Evolutionary conservation across 2,113 vertebrate species (phyloP).

Genomic region (Mustela nigripes): DNA sequence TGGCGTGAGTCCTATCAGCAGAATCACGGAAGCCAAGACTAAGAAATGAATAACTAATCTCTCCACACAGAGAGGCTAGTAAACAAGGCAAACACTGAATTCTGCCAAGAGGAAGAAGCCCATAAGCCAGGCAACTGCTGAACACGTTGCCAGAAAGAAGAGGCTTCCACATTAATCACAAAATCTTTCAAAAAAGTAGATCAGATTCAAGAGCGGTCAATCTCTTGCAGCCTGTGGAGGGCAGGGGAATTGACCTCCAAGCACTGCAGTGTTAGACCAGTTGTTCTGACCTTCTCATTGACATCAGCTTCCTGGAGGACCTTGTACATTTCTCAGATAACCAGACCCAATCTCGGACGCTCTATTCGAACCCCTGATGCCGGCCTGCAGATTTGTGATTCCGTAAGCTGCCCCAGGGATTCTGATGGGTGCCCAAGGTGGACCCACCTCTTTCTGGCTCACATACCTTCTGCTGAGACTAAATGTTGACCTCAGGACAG

Average conservation of each 20-base stretch:
- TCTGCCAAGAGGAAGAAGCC: slow-evolving; percentile 73
- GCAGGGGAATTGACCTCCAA: neutral
- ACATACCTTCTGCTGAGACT: neutral
- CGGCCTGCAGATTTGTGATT: too few species aligned
- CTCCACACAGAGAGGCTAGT: slow-evolving; percentile 45
- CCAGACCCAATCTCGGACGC: neutral
- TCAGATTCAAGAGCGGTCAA: neutral
- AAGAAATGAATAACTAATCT: slow-evolving; percentile 76
- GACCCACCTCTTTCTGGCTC: neutral
- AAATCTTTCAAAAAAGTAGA: neutral
- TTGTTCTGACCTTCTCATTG: neutral
- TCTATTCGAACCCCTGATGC: neutral
- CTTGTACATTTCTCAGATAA: neutral
- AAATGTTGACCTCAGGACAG: neutral
- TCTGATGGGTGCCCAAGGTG: fast-evolving
- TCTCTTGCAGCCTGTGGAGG: neutral
- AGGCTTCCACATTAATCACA: neutral
- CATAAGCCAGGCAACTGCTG: neutral
- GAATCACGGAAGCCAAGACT: neutral
- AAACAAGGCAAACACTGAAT: neutral
- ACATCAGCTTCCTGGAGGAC: neutral
- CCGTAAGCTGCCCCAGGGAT: neutral
- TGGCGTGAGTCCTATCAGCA: slow-evolving; percentile 54
- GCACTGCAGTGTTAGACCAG: fast-evolving
- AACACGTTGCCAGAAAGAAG: neutral